Percentiles rank a stretch among this genome's conserved stretches.
These are phyloP conservation scores for Drosophila fulvimacula DNA, from an alignment of 2,888 invertebrate genomes.

Conservation along the genomic window DNA sequence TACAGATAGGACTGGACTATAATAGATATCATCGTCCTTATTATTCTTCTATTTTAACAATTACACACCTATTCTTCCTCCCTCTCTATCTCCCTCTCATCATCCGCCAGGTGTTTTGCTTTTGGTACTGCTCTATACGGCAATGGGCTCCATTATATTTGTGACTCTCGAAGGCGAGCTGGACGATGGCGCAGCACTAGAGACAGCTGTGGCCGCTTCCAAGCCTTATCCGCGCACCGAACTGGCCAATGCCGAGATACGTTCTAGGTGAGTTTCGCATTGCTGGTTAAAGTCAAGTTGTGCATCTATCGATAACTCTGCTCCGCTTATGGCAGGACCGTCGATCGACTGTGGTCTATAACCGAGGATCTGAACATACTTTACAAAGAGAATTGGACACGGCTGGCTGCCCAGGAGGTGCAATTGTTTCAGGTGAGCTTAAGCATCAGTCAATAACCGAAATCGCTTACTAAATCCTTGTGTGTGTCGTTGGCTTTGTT, in stretches of 20 bases:
- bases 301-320: neutral
- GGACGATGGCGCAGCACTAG: constrained; percentile 85
- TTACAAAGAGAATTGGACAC: constrained; percentile 96
- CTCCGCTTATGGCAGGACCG: constrained; percentile 86
- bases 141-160: constrained; percentile 96
- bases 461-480: neutral
- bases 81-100: neutral
- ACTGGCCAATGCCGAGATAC: constrained; percentile 86
- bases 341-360: constrained; percentile 93
- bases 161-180: constrained; percentile 91
- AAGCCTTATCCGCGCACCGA: constrained; percentile 88
- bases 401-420: constrained; percentile 93
- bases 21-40: too few relatives aligned
- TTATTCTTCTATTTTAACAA: neutral
- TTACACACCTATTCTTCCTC: too few relatives aligned
- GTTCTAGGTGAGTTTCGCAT: constrained; percentile 85
- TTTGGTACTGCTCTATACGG: constrained; percentile 95
- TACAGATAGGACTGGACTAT: too few relatives aligned
- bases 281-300: neutral
- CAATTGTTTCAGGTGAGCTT: constrained; percentile 91
- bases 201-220: constrained; percentile 88
- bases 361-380: constrained; percentile 95
- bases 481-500: constrained; percentile 1
- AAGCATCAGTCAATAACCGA: neutral
- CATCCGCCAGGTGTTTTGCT: constrained; percentile 84